Conservation (phyloP, 2,888 invertebrate genomes). For the Bugula neritina region DNA sequence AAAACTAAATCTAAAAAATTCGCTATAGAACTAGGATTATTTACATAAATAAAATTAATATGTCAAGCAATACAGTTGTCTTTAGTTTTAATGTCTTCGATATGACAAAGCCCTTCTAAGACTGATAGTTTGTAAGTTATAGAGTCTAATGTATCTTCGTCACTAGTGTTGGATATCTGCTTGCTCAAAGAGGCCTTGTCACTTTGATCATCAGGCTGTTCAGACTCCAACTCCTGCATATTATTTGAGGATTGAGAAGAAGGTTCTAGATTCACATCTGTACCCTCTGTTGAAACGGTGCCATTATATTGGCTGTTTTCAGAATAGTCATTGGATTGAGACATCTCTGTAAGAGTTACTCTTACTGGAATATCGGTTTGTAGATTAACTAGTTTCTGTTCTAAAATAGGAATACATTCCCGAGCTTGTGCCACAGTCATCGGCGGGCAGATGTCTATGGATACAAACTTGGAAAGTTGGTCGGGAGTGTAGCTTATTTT, state of each 20-base stretch:
- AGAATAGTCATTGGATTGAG: too few relatives aligned
- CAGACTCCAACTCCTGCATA: neutral
- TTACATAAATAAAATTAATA: neutral
- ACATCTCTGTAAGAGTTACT: neutral
- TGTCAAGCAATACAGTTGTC: slow-evolving; percentile 14
- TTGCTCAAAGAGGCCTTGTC: neutral
- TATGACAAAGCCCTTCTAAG: neutral
- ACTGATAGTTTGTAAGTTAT: slow-evolving; percentile 6
- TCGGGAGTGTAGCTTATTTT: slow-evolving; percentile 21
- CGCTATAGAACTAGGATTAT: neutral
- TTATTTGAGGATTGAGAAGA: neutral
- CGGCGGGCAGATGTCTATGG: slow-evolving; percentile 13
- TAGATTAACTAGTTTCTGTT: slow-evolving; percentile 12
- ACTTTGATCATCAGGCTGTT: slow-evolving; percentile 23
- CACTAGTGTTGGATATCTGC: slow-evolving; percentile 4
- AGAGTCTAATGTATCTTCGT: neutral
- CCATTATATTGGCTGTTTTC: too few relatives aligned
- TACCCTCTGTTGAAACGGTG: too few relatives aligned
- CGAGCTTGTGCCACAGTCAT: slow-evolving; percentile 23
- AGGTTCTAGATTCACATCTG: neutral
- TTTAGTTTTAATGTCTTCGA: neutral
- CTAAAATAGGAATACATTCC: neutral
- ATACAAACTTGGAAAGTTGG: neutral
- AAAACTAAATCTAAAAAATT: neutral
- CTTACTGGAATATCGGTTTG: neutral